Evolutionary conservation across 2,113 vertebrate species (phyloP), one percentile per base, ranked within the genome.

Genomic region (Grallaria varia): DNA sequence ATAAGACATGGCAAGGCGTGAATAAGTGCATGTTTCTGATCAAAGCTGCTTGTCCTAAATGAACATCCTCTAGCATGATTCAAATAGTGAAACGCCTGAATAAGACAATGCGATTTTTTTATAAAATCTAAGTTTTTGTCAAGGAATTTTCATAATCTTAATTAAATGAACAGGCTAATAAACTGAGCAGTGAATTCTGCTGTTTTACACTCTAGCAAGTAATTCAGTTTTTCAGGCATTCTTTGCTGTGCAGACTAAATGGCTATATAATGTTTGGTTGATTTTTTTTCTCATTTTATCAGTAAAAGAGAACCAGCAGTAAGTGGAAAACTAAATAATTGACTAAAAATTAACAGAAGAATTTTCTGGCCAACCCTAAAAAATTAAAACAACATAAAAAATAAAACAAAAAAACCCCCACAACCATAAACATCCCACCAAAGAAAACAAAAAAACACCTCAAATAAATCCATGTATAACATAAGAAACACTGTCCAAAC

Each of bases 1-100:
- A 91, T 95, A 96, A 93, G 92, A 95, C 84, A 95, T 91, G 87
- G 68, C 75, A 97, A 47, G 60, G 59, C 1, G 0, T 95, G 93
- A 87, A 87, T 84, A 97, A 97, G 87, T 92, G 60, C 56, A 76
- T 90, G 88, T 84, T 96, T 93, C 62, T 79, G 89, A 96, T 95
- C 91, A 97, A 96, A 97, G 83, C 69, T 78, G 9, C 33, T 87
- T 95, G 55, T 84, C n/a, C 56, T 94, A 95, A 95, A 93, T 50
- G 69, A 90, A 85, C n/a, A 84, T 84, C 16, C 35, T 77, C 42
- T 84, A 71, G 31, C 90, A 82, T n/a, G 80, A 94, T 94, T 94
- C 80, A 73, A 90, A 59, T 11, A 79, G 44, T 76, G 33, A 40
- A 72, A 84, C 78, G 25, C 66, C 53, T 94, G 60, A 96, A 62